phyloP scores from a whole-genome alignment of 2,888 invertebrate genomes.

The Cantharis lateralis region DNA sequence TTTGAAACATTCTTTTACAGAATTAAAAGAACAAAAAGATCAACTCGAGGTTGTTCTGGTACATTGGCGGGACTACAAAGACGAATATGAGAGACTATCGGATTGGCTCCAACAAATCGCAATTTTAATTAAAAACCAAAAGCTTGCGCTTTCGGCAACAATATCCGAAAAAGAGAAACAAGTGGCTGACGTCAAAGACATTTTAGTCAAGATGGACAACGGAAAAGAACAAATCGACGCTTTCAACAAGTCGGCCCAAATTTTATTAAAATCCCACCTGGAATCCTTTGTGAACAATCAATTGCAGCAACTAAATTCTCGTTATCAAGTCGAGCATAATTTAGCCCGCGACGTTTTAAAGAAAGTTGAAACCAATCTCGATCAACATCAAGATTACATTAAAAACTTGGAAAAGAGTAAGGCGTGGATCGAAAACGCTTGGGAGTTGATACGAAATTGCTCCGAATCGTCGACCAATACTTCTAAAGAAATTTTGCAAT shows the following conservation, averaged over 20 bases:
- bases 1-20: conserved; percentile 49
- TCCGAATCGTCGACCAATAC: conserved; percentile 79
- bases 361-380: conserved; percentile 86
- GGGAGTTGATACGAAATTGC: conserved; percentile 79
- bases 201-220: conserved; percentile 73
- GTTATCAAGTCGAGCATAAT: conserved; percentile 87
- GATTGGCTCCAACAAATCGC: conserved; percentile 94
- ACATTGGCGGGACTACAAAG: conserved; percentile 90
- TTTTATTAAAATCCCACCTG: conserved; percentile 78
- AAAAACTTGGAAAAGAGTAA: conserved; percentile 76
- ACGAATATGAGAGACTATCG: conserved; percentile 87
- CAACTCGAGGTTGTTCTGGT: conserved; percentile 79
- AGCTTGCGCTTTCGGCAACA: conserved; percentile 78
- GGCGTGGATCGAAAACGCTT: conserved; percentile 86
- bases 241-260: conserved; percentile 79
- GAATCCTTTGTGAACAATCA: conserved; percentile 89
- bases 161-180: conserved; percentile 84
- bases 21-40: conserved; percentile 83
- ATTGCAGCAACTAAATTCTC: conserved; percentile 80
- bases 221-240: conserved; percentile 83
- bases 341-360: conserved; percentile 87
- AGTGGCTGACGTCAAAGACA: conserved; percentile 78
- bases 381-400: conserved; percentile 83
- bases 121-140: conserved; percentile 87
- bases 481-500: conserved; percentile 82